phyloP scores from a whole-genome alignment of 2,797 vertebrate genomes.

The Pipistrellus nathusii region DNA sequence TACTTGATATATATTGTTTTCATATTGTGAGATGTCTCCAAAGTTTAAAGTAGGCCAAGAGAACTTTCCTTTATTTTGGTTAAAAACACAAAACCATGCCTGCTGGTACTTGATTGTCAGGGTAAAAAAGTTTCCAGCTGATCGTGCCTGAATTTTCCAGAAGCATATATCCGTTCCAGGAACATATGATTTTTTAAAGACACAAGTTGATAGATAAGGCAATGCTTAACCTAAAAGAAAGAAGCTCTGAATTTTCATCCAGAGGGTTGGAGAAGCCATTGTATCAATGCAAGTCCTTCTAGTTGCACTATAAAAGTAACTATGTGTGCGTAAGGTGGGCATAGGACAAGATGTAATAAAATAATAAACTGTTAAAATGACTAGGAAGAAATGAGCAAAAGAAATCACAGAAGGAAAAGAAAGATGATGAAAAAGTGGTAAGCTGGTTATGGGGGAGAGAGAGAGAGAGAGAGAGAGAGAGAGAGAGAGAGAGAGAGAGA shows the following conservation, averaged over 20 bases:
- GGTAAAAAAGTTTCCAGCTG: not conserved
- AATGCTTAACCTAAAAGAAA: conserved; percentile 24
- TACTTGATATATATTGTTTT: not conserved
- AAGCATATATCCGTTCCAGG: not conserved
- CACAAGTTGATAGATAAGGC: not conserved
- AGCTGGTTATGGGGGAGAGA: not conserved
- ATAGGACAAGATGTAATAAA: not conserved
- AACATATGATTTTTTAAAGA: conserved; percentile 31
- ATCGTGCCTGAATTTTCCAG: not conserved
- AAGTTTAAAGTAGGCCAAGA: conserved; percentile 31
- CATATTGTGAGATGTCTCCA: conserved; percentile 11
- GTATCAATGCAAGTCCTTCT: not conserved
- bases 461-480: no score
- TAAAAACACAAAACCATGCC: not conserved
- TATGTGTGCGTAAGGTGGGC: not conserved
- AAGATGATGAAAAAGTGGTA: not conserved
- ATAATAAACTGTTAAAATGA: not conserved
- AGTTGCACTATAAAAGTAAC: not conserved
- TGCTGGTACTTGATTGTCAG: not conserved
- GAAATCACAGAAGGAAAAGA: not conserved
- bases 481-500: no score
- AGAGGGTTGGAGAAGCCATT: not conserved
- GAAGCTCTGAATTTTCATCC: not conserved
- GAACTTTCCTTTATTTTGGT: not conserved
- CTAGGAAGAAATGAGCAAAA: not conserved